phyloP scores from a whole-genome alignment of 2,113 vertebrate genomes.

The Hassar affinis region DNA sequence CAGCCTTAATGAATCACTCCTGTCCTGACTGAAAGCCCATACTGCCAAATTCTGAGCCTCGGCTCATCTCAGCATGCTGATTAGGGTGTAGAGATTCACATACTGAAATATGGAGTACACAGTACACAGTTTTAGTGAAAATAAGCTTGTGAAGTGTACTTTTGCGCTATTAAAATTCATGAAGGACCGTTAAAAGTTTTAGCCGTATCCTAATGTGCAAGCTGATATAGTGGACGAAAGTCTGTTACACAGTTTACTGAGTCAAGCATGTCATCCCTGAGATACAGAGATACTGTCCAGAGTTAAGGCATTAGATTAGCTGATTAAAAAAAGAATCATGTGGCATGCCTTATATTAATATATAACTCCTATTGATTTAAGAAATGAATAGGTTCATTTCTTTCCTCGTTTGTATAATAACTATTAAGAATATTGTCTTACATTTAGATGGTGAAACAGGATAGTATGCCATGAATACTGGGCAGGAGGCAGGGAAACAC shows the following conservation, averaged over 20 bases:
- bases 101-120: neutral
- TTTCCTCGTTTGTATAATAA: neutral
- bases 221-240: neutral
- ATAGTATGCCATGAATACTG: neutral
- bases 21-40: constrained; percentile 27
- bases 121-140: neutral
- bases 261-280: neutral
- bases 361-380: neutral
- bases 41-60: constrained; percentile 20
- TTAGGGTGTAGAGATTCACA: neutral
- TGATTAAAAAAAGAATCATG: neutral
- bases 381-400: neutral
- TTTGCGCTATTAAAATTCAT: constrained; percentile 20
- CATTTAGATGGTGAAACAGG: neutral
- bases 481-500: neutral
- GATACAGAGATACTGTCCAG: neutral
- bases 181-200: neutral
- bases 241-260: neutral
- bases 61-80: constrained; percentile 2
- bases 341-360: neutral
- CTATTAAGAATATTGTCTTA: neutral
- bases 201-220: neutral
- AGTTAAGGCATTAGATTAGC: neutral
- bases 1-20: constrained; percentile 34
- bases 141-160: neutral